Base-by-base conservation (phyloP, 2,113 vertebrate species). In the Monopterus albus region DNA sequence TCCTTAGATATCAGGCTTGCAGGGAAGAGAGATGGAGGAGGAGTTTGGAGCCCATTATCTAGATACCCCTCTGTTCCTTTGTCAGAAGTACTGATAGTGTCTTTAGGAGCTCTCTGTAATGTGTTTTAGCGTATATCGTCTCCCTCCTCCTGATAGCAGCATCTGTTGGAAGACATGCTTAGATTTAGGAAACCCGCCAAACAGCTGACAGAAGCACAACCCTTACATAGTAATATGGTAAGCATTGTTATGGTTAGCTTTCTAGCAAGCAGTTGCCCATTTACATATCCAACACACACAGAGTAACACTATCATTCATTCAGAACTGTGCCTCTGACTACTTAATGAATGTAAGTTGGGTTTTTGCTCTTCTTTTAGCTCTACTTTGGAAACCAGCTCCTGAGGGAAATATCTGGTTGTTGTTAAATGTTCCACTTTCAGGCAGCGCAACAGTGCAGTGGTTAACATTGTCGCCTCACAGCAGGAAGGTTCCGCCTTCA, bases 31-130 rank as follows among this genome's bases (percentile, higher is more conserved):
- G 20, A n/a, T n/a, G n/a, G 28, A 46, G 18, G 50, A 38, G 49
- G 31, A 66, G 29, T 35, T 62, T 26, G 46, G 42, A 35, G 31
- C 59, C 52, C 47, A 79, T 82, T 81, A 76, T 75, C 20, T 26
- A 33, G 78, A 60, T 67, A 39, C 40, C 25, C 46, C 45, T 66
- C 36, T 53, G 38, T 68, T 82, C 18, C 29, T 63, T 47, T 58
- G 55, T 51, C 53, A 70, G 47, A 72, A n/a, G 29, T 38, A 70
- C 53, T 39, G 36, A 36, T 45, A 26, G 17, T 72, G 64, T 52
- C 49, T 69, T 65, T 56, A 78, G 45, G 3, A 55, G n/a, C 36
- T 0, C 18, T 46, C 23, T 49, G 28, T 9, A 3, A 46, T 69
- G 15, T 31, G 40, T 51, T 68, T 39, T 50, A 40, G 45, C 14